Evolutionary conservation across 2,113 vertebrate genomes (phyloP), one percentile per base, ranked within the genome.

Genomic region (Mungos mungo): DNA sequence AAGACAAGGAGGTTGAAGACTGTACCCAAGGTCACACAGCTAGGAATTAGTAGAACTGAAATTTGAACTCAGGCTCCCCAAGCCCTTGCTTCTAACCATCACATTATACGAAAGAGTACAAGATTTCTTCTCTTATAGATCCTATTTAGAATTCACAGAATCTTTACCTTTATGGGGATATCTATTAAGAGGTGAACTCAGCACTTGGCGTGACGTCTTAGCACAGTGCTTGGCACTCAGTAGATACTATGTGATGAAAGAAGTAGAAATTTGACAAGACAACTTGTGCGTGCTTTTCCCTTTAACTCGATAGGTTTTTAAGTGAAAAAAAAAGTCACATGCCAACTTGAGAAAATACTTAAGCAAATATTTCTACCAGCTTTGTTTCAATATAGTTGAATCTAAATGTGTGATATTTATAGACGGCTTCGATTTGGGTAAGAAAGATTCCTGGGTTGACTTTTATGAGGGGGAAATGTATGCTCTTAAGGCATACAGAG

Each of bases 401-500:
- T 74, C 9, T 88, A 90, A 86, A 86, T 68, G 89, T 91, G 72
- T 96, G 95, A 45, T 86, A 97, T 95, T 97, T 96, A 89, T 95
- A 92, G 93, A 81, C 35, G n/a, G 12, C 80, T 93, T 93, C 83
- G 80, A 84, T 95, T 89, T 96, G 52, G 87, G n/a, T 90, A 91
- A 97, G 79, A 95, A 98, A 95, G 57, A 89, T 86, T 86, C 74
- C 54, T 76, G 79, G 82, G 82, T 77, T 96, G 85, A 93, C 92
- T 97, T 97, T 87, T 82, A 83, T n/a, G 82, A 88, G 63, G 68
- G 93, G 27, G 94, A 97, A 97, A 96, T 88, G 33, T 80, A 66
- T 91, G 91, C 86, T 98, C 83, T 93, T 89, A 65, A 96, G 96
- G 93, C 96, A 95, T 38, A 88, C 18, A 65, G 94, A 97, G 86